A percentile compares a stretch with the other conserved stretches of the same genome.
Evolutionary conservation across 2,113 vertebrate species (phyloP).

Genomic region (Acrocephalus kingi): DNA sequence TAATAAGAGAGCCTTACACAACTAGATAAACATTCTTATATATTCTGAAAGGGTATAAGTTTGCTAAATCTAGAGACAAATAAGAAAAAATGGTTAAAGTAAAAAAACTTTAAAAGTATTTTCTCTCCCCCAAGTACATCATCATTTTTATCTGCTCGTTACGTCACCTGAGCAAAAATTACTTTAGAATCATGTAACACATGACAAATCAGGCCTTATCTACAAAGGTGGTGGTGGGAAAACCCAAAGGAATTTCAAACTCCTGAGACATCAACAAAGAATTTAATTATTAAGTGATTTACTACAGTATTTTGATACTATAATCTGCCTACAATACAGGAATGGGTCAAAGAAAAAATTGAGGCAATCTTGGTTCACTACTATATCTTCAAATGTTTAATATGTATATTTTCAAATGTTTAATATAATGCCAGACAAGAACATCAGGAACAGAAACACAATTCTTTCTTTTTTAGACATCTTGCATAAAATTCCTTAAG

Average conservation of each 20-base stretch:
- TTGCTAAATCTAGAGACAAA: neutral
- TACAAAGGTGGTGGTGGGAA: constrained; percentile 38
- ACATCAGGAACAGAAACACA: neutral
- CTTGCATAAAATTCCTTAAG: neutral
- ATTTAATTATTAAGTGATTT: constrained; percentile 49
- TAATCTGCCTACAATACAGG: neutral
- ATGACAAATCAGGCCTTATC: constrained; percentile 29
- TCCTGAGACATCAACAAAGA: neutral
- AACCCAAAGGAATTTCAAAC: constrained; percentile 45
- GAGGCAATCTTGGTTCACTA: neutral
- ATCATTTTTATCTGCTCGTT: neutral
- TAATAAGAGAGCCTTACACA: neutral
- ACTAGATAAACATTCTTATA: neutral
- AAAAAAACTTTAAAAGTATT: neutral
- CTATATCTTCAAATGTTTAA: neutral
- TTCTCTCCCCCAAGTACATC: neutral
- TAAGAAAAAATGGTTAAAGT: neutral
- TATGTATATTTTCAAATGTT: neutral
- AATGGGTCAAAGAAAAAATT: neutral
- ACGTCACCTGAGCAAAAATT: neutral
- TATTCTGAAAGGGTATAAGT: neutral
- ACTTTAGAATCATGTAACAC: neutral
- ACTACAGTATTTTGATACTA: neutral
- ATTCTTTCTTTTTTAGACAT: neutral
- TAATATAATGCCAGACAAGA: neutral